A percentile compares a stretch with the other conserved stretches of the same genome.
Conservation (phyloP, 2,113 vertebrate species). For the Mesitornis unicolor region DNA sequence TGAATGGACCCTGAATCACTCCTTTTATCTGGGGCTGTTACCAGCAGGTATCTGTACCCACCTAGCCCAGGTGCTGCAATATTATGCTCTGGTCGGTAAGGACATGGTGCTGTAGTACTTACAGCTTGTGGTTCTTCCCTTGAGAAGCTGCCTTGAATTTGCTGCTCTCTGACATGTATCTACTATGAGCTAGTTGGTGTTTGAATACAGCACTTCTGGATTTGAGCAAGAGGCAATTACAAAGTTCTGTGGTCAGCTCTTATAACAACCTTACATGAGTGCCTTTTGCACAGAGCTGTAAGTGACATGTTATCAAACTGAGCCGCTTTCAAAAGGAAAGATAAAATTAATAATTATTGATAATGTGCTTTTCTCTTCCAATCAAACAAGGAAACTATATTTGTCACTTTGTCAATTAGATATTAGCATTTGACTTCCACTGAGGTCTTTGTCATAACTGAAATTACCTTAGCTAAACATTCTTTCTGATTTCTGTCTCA, state of each 20-base stretch:
- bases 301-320: not conserved
- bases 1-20: not conserved
- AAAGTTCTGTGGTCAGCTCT: not conserved
- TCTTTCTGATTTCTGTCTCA: constrained; percentile 8
- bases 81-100: not conserved
- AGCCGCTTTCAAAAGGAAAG: not conserved
- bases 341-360: not conserved
- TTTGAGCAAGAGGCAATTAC: not conserved
- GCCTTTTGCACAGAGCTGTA: not conserved
- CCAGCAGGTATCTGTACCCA: not conserved
- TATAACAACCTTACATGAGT: not conserved
- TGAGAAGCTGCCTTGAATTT: not conserved
- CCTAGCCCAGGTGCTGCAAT: not conserved
- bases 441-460: not conserved
- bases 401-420: not conserved
- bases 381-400: not conserved
- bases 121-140: not conserved
- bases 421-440: not conserved
- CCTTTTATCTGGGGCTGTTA: not conserved
- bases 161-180: not conserved
- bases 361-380: not conserved
- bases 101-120: not conserved
- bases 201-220: not conserved
- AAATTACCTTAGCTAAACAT: not conserved
- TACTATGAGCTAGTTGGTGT: not conserved